Evolutionary conservation across 1,140 invertebrate species (phyloP), one percentile per base, ranked within the genome.

Genomic region (Drosophila lowei): DNA sequence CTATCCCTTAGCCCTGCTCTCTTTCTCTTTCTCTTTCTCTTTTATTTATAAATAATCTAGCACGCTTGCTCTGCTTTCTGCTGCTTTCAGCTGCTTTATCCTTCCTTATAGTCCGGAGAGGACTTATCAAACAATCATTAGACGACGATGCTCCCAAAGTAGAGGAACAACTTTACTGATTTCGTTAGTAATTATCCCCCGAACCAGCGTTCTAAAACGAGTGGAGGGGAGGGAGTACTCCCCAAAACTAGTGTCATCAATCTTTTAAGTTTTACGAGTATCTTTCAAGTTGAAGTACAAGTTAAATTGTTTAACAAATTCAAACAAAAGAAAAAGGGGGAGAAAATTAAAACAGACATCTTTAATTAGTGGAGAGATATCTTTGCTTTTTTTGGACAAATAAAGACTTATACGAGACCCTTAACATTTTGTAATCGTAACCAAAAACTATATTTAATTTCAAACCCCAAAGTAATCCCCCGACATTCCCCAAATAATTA

Each of bases 61-160:
- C 50, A 16, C 58, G 16, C n/a, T 8, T 16, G 28, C 3, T 18
- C 61, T 62, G 34, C 62, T 9, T 65, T 49, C 15, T 6, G 23
- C 38, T 44, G 41, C 60, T 18, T 18, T 18, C 18, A 1, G 1
- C 18, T 18, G 18, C 16, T 25, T 25, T 25, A 25, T 25, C 23
- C 23, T 25, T 25, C 44, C 44, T 15, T 18, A 30, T 18, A 18
- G 23, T n/a, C 9, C n/a, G 6, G n/a, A 0, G 7, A 7, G 50
- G 56, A 63, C 66, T 70, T 70, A 86, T 86, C 74, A 88, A 86
- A 88, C 78, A 88, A 86, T 86, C 81, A 86, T 86, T 88, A 86
- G 81, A 38, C 34, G 34, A 38, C 34, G 34, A 38, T 68, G 65
- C 34, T 60, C 8, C 62, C 60, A 68, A 43, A 42, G 59, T 54